Evolutionary conservation across 2,888 invertebrate species (phyloP), one percentile per base, ranked within the genome.

Genomic region (Drosophila pegasa): DNA sequence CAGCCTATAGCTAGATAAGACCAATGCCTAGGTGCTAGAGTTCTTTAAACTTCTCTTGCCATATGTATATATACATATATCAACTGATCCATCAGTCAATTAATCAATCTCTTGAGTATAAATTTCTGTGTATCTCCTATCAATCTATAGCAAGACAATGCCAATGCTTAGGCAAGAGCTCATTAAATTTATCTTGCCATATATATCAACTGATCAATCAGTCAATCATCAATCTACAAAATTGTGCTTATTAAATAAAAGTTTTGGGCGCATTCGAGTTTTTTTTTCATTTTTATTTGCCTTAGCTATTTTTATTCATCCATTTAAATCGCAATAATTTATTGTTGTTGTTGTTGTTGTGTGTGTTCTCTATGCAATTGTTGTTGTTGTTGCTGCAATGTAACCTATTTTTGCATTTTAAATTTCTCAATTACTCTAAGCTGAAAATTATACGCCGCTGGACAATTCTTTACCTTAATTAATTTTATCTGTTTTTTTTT

Each of bases 221-320:
- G 4, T 20, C 40, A 18, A 2, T 12, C 9, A 18, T 37, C 37
- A 37, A 31, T 31, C 38, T 18, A 43, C 16, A 25, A 27, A 16
- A 40, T 40, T 16, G 9, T 9, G 37, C 37, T 37, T 37, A 37
- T 45, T 9, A 2, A 50, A 71, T n/a, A 45, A 35, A 22, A 33
- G 18, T 41, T 50, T 16, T 25, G 9, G 9, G 48, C 16, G 16
- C 20, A 14, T 54, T 51, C 58, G 47, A 54, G 45, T 45, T 51
- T 33, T 33, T 45, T 43, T 50, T 65, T 52, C 43, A 6, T 35
- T 59, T 59, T 70, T 58, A 41, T 59, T 54, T 60, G 18, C 33
- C 52, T 73, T 75, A 75, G 71, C 71, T 64, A 69, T 59, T 10
- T 45, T 59, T 70, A 55, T 35, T 52, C 37, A 25, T 70, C 25